Conservation (phyloP, 30 jellyfish, hydroid and myxozoan genomes). For the Pseudorhiza aurosa region DNA sequence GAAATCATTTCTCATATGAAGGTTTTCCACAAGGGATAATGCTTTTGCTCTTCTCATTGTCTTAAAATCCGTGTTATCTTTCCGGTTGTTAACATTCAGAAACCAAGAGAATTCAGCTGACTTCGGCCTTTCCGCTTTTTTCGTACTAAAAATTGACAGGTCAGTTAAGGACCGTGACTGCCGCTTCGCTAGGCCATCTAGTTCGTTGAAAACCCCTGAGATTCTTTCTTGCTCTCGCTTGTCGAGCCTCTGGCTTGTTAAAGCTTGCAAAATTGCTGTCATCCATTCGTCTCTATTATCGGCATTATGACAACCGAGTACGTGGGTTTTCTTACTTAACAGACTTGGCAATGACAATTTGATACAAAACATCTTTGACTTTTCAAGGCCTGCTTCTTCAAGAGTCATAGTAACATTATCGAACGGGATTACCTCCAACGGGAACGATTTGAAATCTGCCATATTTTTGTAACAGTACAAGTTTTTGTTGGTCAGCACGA, state of each 20-base stretch:
- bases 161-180: slow-evolving; percentile 47
- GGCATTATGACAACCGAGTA: slow-evolving; percentile 61
- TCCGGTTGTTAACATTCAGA: slow-evolving; percentile 6
- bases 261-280: slow-evolving; percentile 66
- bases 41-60: slow-evolving; percentile 54
- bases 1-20: slow-evolving; percentile 54
- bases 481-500: slow-evolving; percentile 37
- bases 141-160: slow-evolving; percentile 48
- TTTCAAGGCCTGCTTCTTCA: slow-evolving; percentile 56
- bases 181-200: slow-evolving; percentile 53
- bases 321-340: slow-evolving; percentile 42
- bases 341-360: slow-evolving; percentile 40
- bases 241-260: slow-evolving; percentile 49
- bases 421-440: slow-evolving; percentile 50
- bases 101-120: slow-evolving; percentile 37
- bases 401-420: slow-evolving; percentile 41
- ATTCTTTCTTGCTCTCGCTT: slow-evolving; percentile 42
- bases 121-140: slow-evolving; percentile 53
- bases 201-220: slow-evolving; percentile 28
- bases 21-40: slow-evolving; percentile 60
- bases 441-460: slow-evolving; percentile 61
- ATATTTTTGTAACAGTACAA: slow-evolving; percentile 50
- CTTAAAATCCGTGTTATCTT: slow-evolving; percentile 8
- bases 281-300: slow-evolving; percentile 72
- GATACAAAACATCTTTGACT: slow-evolving; percentile 41